Conservation (phyloP, 2,888 invertebrate genomes). For the Orthonychiurus folsomi region DNA sequence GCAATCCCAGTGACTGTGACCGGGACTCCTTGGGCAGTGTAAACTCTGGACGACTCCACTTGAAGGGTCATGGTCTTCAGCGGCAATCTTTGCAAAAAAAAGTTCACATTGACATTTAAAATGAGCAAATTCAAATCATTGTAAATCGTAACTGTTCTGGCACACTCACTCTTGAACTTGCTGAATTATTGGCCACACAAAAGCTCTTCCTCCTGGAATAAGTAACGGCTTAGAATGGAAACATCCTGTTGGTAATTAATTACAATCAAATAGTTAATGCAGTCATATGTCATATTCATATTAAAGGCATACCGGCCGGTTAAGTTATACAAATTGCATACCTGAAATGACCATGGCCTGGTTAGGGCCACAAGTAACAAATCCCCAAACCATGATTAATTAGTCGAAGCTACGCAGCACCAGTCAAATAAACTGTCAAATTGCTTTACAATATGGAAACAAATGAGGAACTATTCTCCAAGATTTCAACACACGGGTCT, state of each 20-base stretch:
- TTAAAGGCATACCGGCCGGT: too few species aligned
- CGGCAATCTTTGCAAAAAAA: slow-evolving; percentile 68
- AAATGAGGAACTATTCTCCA: too few species aligned
- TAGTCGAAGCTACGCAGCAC: too few species aligned
- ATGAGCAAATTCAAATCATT: background rate
- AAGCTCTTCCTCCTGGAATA: slow-evolving; percentile 91
- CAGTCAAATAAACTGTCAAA: too few species aligned
- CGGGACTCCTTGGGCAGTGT: slow-evolving; percentile 77
- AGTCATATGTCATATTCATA: too few species aligned
- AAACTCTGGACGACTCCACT: slow-evolving; percentile 90
- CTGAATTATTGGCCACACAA: slow-evolving; percentile 86
- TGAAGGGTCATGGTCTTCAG: slow-evolving; percentile 95
- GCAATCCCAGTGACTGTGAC: slow-evolving; percentile 96
- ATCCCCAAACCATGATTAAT: slow-evolving; percentile 56
- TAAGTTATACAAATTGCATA: too few species aligned
- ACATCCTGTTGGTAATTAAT: slow-evolving; percentile 88
- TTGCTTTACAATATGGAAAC: too few species aligned
- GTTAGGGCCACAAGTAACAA: slow-evolving; percentile 89
- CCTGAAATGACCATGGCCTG: slow-evolving; percentile 91
- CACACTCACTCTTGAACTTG: slow-evolving; percentile 46
- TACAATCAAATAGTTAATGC: too few species aligned
- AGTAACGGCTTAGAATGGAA: slow-evolving; percentile 85
- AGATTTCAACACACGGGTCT: too few species aligned
- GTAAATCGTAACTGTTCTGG: too few species aligned
- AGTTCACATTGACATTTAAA: background rate